Percentiles rank a stretch among this genome's conserved stretches.
Evolutionary conservation across 2,888 invertebrate genomes (phyloP).

Genomic region (Barypeithes pellucidus): DNA sequence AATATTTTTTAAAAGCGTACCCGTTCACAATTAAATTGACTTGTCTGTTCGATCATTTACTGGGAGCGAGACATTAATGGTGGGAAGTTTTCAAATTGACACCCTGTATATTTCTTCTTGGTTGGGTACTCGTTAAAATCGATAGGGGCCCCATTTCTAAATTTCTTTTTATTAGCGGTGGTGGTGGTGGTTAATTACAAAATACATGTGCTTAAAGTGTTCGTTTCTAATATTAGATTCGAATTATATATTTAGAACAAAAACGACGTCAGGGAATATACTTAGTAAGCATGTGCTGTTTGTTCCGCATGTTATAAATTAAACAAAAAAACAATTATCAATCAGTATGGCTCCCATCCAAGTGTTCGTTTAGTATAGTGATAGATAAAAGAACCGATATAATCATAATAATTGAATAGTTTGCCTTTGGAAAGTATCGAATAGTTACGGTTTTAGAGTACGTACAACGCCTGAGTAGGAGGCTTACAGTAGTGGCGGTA

Average conservation of each 20-base stretch:
- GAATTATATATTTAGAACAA: conserved; percentile 23
- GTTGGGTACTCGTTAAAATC: too few relatives aligned
- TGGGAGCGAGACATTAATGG: too few relatives aligned
- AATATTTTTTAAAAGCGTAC: too few relatives aligned
- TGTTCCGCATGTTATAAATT: conserved; percentile 4
- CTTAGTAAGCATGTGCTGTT: conserved; percentile 24
- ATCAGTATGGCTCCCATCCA: conserved; percentile 13
- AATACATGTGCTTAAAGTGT: background rate
- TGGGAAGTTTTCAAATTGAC: too few relatives aligned
- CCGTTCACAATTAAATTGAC: too few relatives aligned
- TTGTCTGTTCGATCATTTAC: too few relatives aligned
- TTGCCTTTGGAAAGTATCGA: background rate
- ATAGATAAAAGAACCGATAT: background rate
- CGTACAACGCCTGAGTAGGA: too few relatives aligned
- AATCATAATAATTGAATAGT: background rate
- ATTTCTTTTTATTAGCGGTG: background rate
- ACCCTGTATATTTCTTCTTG: too few relatives aligned
- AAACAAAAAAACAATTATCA: conserved; percentile 20
- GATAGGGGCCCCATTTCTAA: conserved; percentile 11
- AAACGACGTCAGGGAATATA: conserved; percentile 20
- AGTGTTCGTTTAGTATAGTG: background rate
- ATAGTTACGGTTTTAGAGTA: too few relatives aligned
- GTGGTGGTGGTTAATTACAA: conserved; percentile 3
- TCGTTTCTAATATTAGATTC: conserved; percentile 17
- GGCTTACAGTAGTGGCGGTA: too few relatives aligned